Evolutionary conservation across 2,113 vertebrate genomes (phyloP).

Genomic region (Oryzias javanicus): DNA sequence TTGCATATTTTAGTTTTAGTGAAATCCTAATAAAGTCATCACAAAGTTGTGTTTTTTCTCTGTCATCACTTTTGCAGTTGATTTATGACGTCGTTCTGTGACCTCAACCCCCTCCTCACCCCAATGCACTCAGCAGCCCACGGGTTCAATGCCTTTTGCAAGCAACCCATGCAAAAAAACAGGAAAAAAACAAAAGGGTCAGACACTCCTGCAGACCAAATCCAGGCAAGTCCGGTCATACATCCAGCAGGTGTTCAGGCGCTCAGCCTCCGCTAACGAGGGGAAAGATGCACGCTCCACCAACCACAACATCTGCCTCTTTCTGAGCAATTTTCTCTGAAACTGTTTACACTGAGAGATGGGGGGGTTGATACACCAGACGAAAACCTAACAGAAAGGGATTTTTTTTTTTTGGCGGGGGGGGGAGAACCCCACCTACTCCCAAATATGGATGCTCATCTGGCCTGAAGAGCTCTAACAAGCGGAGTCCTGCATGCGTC

Average conservation of each 20-base stretch:
- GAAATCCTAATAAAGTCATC: too few species aligned
- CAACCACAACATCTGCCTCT: conserved; percentile 71
- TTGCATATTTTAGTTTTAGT: too few species aligned
- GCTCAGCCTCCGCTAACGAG: conserved; percentile 59
- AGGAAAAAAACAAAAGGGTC: conserved; percentile 41
- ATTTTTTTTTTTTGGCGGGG: too few species aligned
- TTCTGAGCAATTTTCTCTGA: background rate
- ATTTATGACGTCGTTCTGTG: conserved; percentile 62
- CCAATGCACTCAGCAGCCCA: conserved; percentile 46
- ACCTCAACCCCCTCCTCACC: conserved; percentile 57
- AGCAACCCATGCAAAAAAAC: too few species aligned
- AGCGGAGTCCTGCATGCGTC: conserved; percentile 43
- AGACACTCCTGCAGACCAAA: conserved; percentile 39
- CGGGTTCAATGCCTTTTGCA: conserved; percentile 27
- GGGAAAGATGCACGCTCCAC: conserved; percentile 57
- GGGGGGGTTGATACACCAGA: too few species aligned
- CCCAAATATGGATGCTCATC: conserved; percentile 6
- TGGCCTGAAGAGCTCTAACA: conserved; percentile 66
- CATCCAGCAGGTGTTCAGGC: conserved; percentile 66
- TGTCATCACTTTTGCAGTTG: conserved; percentile 38
- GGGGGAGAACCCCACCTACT: too few species aligned
- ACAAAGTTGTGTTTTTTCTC: background rate
- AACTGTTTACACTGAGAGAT: too few species aligned
- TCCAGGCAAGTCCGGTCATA: conserved; percentile 31
- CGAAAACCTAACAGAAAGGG: too few species aligned